phyloP scores from a whole-genome alignment of 2,797 vertebrate genomes.

The Mus caroli region DNA sequence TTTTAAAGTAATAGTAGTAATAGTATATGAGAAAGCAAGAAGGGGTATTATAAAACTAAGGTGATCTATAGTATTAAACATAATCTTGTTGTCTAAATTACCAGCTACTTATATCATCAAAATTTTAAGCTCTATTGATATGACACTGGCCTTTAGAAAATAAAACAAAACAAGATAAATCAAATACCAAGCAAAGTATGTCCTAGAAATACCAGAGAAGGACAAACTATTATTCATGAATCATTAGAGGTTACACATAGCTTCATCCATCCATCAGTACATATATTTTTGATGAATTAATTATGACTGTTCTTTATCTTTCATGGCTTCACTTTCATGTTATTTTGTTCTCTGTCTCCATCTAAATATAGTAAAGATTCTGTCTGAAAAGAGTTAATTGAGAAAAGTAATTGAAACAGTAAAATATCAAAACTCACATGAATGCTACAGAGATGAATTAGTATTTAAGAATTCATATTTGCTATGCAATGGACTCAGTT shows the following conservation, averaged over 20 bases:
- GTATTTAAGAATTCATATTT: background rate
- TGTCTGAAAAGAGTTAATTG: background rate
- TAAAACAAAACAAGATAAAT: background rate
- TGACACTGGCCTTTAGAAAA: background rate
- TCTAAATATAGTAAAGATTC: background rate
- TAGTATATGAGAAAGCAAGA: background rate
- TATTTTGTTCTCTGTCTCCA: background rate
- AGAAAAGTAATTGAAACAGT: background rate
- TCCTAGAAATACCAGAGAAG: background rate
- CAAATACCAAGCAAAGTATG: background rate
- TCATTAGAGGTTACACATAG: rapidly evolving
- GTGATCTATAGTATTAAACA: constrained; percentile 59
- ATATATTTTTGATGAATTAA: background rate
- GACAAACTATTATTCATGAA: background rate
- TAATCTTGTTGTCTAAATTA: constrained; percentile 54
- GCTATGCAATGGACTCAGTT: too few species aligned
- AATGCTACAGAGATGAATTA: background rate
- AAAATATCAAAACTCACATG: background rate
- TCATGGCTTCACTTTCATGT: background rate
- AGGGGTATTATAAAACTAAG: constrained; percentile 35
- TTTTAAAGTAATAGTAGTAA: background rate
- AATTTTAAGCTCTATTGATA: constrained; percentile 29
- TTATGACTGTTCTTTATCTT: background rate
- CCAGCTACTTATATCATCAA: constrained; percentile 71
- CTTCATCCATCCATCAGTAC: background rate